These are phyloP conservation scores for Rhynchomys soricoides DNA, from an alignment of 2,113 vertebrate genomes.

Conservation along the genomic window DNA sequence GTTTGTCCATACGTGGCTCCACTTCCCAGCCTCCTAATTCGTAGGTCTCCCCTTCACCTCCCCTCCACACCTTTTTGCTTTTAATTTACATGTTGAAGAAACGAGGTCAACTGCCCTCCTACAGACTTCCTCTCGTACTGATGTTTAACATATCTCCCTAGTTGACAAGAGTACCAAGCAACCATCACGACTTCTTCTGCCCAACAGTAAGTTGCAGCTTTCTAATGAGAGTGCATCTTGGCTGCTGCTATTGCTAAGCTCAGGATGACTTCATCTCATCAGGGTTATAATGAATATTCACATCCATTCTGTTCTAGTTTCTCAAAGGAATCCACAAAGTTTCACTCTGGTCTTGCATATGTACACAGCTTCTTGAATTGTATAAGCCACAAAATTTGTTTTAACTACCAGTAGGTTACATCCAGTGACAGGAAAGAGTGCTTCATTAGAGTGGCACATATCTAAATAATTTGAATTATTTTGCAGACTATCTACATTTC, in stretches of 20 bases:
- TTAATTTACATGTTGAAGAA: conserved; percentile 21
- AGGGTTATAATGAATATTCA: conserved; percentile 38
- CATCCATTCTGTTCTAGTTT: conserved; percentile 1
- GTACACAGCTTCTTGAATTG: conserved; percentile 12
- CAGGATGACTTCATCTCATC: conserved; percentile 33
- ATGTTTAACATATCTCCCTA: neutral
- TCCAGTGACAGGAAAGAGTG: neutral
- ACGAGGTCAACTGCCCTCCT: neutral
- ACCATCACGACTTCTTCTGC: too few species aligned
- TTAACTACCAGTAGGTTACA: conserved; percentile 2
- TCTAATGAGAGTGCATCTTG: neutral
- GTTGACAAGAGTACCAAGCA: neutral
- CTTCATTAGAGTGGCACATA: neutral
- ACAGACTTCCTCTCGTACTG: neutral
- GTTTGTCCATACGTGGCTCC: neutral
- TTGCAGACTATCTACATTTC: conserved; percentile 25
- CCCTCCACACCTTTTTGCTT: neutral
- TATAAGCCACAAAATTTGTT: conserved; percentile 30
- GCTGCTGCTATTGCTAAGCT: neutral
- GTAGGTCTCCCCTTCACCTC: neutral
- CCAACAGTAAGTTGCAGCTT: neutral
- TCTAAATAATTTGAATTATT: conserved; percentile 61
- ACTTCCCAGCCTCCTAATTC: neutral
- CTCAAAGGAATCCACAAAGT: neutral
- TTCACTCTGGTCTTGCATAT: neutral